Base-by-base conservation (phyloP, 2,888 invertebrate species). In the Crematogaster levior region DNA sequence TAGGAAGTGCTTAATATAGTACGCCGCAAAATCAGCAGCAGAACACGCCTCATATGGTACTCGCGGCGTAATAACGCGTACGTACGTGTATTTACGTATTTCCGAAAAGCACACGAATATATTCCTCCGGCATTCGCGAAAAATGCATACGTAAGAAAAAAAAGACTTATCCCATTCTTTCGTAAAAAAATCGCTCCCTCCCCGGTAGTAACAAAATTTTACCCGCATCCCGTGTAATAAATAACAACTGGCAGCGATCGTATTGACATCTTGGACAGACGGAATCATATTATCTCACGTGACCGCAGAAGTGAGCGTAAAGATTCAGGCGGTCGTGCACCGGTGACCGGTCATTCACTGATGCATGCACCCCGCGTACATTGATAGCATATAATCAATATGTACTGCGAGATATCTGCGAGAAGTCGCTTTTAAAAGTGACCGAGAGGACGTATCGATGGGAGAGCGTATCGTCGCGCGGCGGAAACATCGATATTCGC, bases 311-410 rank as follows among this genome's bases (percentile, higher is more conserved):
- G 48, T 6, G 21, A 58, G 34, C 60, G 61, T 63, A 51, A 46
- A 65, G 75, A 75, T 75, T 48, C 51, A 48, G n/a, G 48, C 75
- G 75, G 66, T 75, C 75, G 27, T 65, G 48, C 66, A 75, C 68
- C 68, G 75, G 48, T 75, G 75, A 75, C 75, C 75, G 75, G 75
- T 75, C 75, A 51, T 75, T 75, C 75, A 75, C 75, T 75, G 75
- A 75, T 51, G 68, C 66, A n/a, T 61, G 43, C 30, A 73, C 46
- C 24, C 61, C 61, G 10, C 34, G 61, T 46, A 60, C 43, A 30
- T 34, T 61, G 73, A 75, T 65, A 75, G 68, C 12, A 40, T 15
- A 37, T 37, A 51, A 75, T 75, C 75, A 24, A 75, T 75, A 65
- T 74, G 34, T n/a, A 21, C 48, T 24, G 24, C 68, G 66, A 37